Evolutionary conservation across 2,888 invertebrate species (phyloP).

Genomic region (Luperina testacea): DNA sequence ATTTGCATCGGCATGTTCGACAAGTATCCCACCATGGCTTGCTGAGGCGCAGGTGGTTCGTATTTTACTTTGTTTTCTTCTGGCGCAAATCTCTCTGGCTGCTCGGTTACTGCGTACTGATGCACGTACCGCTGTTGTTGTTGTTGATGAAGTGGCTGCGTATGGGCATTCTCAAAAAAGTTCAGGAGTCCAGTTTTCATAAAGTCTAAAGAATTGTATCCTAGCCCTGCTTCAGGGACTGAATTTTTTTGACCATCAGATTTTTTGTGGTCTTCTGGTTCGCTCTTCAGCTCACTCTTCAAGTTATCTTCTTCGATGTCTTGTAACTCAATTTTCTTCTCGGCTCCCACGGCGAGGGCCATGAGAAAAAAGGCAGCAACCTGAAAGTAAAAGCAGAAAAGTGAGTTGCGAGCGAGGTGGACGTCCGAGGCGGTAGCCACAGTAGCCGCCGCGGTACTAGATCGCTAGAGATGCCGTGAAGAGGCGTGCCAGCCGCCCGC

Average conservation of each 20-base stretch:
- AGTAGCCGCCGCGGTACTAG: conserved; percentile 66
- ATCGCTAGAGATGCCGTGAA: conserved; percentile 74
- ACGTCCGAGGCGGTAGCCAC: conserved; percentile 70
- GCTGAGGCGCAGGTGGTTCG: conserved; percentile 73
- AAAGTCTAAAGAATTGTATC: conserved; percentile 77
- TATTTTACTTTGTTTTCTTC: conserved; percentile 71
- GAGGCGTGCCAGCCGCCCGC: conserved; percentile 71
- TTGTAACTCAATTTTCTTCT: conserved; percentile 92
- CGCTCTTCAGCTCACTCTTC: conserved; percentile 91
- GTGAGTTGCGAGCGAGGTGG: conserved; percentile 71
- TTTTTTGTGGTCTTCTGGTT: conserved; percentile 84
- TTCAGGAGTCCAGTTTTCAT: conserved; percentile 80
- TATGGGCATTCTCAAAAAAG: conserved; percentile 75
- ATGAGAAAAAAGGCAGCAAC: conserved; percentile 79
- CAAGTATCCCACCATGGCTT: conserved; percentile 84
- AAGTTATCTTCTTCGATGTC: conserved; percentile 94
- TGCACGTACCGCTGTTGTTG: conserved; percentile 81
- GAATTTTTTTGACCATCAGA: conserved; percentile 70
- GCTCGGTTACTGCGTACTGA: conserved; percentile 85
- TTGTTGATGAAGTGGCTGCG: conserved; percentile 65
- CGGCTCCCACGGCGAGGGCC: conserved; percentile 81
- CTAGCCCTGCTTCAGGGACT: conserved; percentile 65
- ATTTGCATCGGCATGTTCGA: conserved; percentile 87
- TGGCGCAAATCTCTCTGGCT: conserved; percentile 75
- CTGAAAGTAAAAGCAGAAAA: conserved; percentile 86